A percentile compares a stretch with the other conserved stretches of the same genome.
Evolutionary conservation across 30 jellyfish, hydroid and myxozoan species (phyloP).

Genomic region (Sanderia malayensis): DNA sequence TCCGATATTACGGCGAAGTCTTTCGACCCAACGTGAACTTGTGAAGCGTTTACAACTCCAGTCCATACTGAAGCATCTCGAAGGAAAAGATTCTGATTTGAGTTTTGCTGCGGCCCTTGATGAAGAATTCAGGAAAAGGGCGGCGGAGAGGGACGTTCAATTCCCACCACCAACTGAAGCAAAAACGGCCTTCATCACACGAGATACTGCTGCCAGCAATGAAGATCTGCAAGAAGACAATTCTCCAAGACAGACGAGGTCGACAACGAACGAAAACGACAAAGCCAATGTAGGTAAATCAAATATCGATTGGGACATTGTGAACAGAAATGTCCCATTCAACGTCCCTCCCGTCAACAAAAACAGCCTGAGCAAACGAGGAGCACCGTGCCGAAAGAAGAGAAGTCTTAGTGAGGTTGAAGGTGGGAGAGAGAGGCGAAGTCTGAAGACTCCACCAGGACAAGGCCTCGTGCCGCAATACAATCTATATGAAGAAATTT

Average conservation of each 20-base stretch:
- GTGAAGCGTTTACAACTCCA: slow-evolving; percentile 79
- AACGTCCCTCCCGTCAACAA: slow-evolving; percentile 42
- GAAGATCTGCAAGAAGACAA: too few relatives aligned
- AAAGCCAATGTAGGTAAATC: neutral
- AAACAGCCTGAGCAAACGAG: slow-evolving; percentile 42
- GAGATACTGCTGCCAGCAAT: slow-evolving; percentile 10
- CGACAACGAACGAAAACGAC: neutral
- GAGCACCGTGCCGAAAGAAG: slow-evolving; percentile 74
- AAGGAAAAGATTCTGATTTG: slow-evolving; percentile 30
- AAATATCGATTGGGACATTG: slow-evolving; percentile 36
- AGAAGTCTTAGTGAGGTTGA: slow-evolving; percentile 70
- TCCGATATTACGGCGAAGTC: slow-evolving; percentile 39
- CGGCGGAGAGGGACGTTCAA: slow-evolving; percentile 60
- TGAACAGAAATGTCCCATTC: slow-evolving; percentile 50
- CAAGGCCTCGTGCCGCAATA: slow-evolving; percentile 92
- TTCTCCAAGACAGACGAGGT: neutral
- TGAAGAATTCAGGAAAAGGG: slow-evolving; percentile 72
- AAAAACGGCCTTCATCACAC: slow-evolving; percentile 23
- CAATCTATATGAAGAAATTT: slow-evolving; percentile 77
- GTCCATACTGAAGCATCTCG: slow-evolving; percentile 50
- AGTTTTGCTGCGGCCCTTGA: slow-evolving; percentile 56
- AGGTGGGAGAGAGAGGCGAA: slow-evolving; percentile 30
- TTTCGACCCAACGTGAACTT: slow-evolving; percentile 68
- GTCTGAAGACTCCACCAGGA: slow-evolving; percentile 73
- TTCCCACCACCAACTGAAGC: slow-evolving; percentile 16